Base-by-base conservation (phyloP, 2,113 vertebrate species). In the Psephotus haematonotus region DNA sequence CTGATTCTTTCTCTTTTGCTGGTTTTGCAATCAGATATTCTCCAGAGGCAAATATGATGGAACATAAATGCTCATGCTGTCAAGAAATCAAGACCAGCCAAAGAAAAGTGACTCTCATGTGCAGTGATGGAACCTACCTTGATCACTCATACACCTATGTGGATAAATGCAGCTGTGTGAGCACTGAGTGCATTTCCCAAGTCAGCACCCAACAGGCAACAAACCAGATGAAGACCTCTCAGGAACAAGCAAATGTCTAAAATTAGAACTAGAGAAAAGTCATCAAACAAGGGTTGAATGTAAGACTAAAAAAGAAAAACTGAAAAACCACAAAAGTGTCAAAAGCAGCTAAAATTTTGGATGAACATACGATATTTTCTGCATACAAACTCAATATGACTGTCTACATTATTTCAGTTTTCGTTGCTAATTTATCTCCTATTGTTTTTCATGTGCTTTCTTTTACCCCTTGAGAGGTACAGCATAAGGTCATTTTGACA, bases 161-260 rank as follows among this genome's bases (percentile, higher is more conserved):
- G 64, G 97, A 98, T n/a, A 82, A 97, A 80, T 98, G 98, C 7
- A 97, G 91, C 82, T 98, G 98, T 43, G 76, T 50, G 64, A 31
- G 4, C 20, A 77, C 69, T 33, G 88, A 28, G 10, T 98, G 98
- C 44, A 2, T 47, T 15, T 39, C 70, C 11, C 72, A 17, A 20
- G 39, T 3, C 27, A 10, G 50, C 41, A 64, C 11, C 16, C 63
- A 87, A 24, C 39, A 80, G 82, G 9, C 44, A 55, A 52, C 50
- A 57, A 33, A 44, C n/a, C 44, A 68, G 87, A 68, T 2, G 83
- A 92, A 94, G 29, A 9, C 33, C 13, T 80, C 93, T 79, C 71
- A 96, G 60, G 44, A 77, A 63, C 19, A 94, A 44, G 14, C 5
- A 1, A 70, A 90, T 8, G 72, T 47, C n/a, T 20, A 86, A 86